A percentile compares a stretch with the other conserved stretches of the same genome.
phyloP scores from a whole-genome alignment of 92 coral and sea anemone genomes.

The Zoanthus sociatus region DNA sequence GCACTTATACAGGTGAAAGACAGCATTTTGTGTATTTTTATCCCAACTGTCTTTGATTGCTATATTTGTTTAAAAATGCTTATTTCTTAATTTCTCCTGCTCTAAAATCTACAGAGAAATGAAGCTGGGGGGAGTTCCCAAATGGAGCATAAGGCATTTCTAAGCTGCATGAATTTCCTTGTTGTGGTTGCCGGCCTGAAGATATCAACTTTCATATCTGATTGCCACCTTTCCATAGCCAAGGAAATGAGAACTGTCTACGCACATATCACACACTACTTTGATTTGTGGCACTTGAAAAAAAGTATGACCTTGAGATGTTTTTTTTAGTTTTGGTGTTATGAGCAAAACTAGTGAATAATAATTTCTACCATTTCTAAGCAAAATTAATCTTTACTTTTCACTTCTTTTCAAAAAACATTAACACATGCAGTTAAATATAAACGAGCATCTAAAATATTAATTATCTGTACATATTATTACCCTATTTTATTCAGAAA shows the following conservation, averaged over 20 bases:
- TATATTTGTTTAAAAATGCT: not conserved
- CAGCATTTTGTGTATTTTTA: not conserved
- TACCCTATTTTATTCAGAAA: slow-evolving; percentile 34
- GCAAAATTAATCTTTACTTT: not conserved
- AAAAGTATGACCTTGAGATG: not conserved
- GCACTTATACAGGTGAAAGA: not conserved
- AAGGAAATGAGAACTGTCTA: slow-evolving; percentile 2
- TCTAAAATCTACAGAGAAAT: slow-evolving; percentile 1
- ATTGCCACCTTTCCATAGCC: not conserved
- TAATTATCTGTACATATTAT: slow-evolving; percentile 16
- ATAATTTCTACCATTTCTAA: not conserved
- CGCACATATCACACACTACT: slow-evolving; percentile 10
- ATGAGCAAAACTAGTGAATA: slow-evolving; percentile 12
- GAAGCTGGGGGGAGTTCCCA: slow-evolving; percentile 13
- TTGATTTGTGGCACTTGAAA: slow-evolving; percentile 6
- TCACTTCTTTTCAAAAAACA: not conserved
- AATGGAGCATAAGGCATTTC: slow-evolving; percentile 7
- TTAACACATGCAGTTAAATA: not conserved
- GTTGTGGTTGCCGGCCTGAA: not conserved
- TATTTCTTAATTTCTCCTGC: not conserved
- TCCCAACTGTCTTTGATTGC: not conserved
- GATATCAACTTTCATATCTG: not conserved
- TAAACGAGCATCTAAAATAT: not conserved
- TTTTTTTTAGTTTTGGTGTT: not conserved
- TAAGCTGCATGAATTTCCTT: slow-evolving; percentile 2